These are phyloP conservation scores for Timandra comae DNA, from an alignment of 2,888 invertebrate genomes.

Conservation along the genomic window DNA sequence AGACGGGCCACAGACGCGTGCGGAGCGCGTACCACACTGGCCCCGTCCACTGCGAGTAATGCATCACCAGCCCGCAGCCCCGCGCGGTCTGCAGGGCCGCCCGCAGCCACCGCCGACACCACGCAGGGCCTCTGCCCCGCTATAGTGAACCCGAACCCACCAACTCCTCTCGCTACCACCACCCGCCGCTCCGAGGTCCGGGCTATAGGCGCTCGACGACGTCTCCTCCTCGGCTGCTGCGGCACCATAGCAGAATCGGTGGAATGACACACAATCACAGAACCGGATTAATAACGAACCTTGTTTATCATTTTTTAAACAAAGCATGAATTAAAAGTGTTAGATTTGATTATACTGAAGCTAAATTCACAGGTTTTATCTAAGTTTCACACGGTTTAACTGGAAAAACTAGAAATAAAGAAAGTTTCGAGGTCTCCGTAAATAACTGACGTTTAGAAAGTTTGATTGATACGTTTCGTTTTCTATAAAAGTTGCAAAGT, in stretches of 20 bases:
- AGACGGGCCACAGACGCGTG: constrained; percentile 95
- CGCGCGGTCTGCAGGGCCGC: constrained; percentile 90
- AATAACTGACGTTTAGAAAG: constrained; percentile 69
- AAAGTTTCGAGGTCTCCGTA: constrained; percentile 60
- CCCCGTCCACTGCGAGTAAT: constrained; percentile 92
- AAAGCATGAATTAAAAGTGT: constrained; percentile 11
- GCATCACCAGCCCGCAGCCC: constrained; percentile 95
- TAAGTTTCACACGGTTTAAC: constrained; percentile 42
- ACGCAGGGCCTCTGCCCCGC: constrained; percentile 98
- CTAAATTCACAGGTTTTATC: constrained; percentile 2
- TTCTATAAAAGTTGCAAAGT: too few species aligned
- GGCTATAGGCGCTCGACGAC: constrained; percentile 54
- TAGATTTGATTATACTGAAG: constrained; percentile 2
- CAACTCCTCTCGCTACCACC: constrained; percentile 89
- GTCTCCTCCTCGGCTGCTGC: constrained; percentile 65
- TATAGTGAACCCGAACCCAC: constrained; percentile 98
- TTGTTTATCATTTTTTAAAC: too few species aligned
- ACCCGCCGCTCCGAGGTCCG: constrained; percentile 84
- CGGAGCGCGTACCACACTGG: constrained; percentile 92
- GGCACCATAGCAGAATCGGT: constrained; percentile 56
- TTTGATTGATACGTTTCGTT: constrained; percentile 40
- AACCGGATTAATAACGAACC: too few species aligned
- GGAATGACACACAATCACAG: constrained; percentile 23
- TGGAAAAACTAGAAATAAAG: constrained; percentile 61
- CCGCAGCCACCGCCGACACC: constrained; percentile 92